Base-by-base conservation (phyloP, 2,113 vertebrate genomes). In the Amblyornis subalaris region DNA sequence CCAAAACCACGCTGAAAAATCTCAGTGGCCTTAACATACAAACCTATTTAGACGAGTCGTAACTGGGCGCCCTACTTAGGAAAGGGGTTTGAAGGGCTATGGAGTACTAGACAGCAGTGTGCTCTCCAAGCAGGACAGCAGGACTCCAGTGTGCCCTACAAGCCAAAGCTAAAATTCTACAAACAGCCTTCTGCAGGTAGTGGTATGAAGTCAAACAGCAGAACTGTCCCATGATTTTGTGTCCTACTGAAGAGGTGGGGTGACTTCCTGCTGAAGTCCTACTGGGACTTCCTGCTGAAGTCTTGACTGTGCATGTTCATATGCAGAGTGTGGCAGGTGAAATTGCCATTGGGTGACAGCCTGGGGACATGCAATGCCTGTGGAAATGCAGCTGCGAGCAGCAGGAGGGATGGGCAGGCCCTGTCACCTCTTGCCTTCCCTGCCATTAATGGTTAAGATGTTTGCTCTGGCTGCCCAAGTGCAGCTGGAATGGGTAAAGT, bases 21-120 rank as follows among this genome's bases (percentile, higher is more conserved):
- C 95, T 97, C 94, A 61, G 65, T 75, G 90, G 90, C 67, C 83
- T 84, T 95, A 97, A 75, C 90, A 88, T 29, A 90, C 61, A 95
- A 94, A 95, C 89, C 91, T 84, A 86, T 90, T 95, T 96, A 81
- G n/a, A 50, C 33, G 40, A 74, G 57, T 42, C 57, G 9, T 77
- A 90, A 69, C 57, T 84, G 72, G 53, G 66, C 14, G 80, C 42
- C 76, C 92, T 91, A 84, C 79, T 95, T 93, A 95, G 17, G 26
- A 80, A 64, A 7, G 11, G 61, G 50, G 1, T 85, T 91, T 83
- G 64, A 66, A 90, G 69, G 60, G 28, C 78, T 90, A 2, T 35
- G 22, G 28, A 9, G 55, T 69, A 53, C 51, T 73, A 53, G 67
- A 69, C 50, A 74, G 69, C 51, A n/a, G 29, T 4, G 5, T 44